A percentile compares a stretch with the other conserved stretches of the same genome.
These are phyloP conservation scores for Dipus sagitta DNA, from an alignment of 2,797 vertebrate genomes.

Conservation along the genomic window DNA sequence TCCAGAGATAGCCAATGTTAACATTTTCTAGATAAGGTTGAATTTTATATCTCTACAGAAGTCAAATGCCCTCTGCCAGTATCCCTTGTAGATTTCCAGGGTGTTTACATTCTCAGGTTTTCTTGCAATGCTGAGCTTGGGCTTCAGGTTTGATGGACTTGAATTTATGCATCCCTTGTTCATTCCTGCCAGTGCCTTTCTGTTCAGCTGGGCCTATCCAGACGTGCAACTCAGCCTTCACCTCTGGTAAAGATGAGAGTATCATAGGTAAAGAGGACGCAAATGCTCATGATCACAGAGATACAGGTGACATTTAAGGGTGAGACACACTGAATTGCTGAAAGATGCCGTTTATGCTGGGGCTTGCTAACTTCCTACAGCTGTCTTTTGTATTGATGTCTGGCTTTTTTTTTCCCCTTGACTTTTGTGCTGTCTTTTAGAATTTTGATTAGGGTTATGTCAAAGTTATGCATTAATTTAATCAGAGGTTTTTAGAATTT, in stretches of 20 bases:
- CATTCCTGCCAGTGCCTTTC: neutral
- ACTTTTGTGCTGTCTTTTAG: neutral
- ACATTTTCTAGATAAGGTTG: slow-evolving; percentile 75
- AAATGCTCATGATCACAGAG: neutral
- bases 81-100: slow-evolving; percentile 59
- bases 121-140: neutral
- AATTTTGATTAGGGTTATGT: neutral
- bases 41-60: slow-evolving; percentile 56
- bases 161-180: neutral
- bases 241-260: slow-evolving; percentile 3
- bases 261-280: neutral
- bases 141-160: neutral
- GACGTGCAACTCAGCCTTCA: neutral
- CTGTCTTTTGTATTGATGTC: neutral
- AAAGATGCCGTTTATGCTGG: neutral
- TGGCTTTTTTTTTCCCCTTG: neutral
- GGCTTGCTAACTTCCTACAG: neutral
- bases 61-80: slow-evolving; percentile 5
- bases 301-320: neutral
- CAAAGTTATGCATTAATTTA: slow-evolving; percentile 25
- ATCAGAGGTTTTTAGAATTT: neutral
- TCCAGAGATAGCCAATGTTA: slow-evolving; percentile 63
- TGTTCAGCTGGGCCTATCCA: neutral
- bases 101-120: neutral
- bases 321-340: neutral